These are phyloP conservation scores for Melopsittacus undulatus DNA, from an alignment of 2,797 vertebrate genomes.

Conservation along the genomic window DNA sequence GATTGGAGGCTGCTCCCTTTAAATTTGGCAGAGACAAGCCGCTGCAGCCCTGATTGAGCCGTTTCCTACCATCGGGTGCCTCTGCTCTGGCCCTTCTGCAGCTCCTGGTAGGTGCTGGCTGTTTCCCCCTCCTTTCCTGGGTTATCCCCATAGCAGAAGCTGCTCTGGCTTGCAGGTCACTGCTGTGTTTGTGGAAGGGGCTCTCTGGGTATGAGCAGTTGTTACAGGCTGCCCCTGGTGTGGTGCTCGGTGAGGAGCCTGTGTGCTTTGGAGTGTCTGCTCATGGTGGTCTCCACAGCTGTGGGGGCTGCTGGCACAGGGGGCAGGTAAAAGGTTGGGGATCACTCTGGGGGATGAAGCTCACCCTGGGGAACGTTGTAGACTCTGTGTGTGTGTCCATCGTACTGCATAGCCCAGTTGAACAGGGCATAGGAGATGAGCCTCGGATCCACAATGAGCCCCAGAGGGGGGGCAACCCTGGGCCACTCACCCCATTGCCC, in stretches of 20 bases:
- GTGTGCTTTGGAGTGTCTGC: background rate
- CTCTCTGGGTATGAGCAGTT: background rate
- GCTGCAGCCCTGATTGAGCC: background rate
- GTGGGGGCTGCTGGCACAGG: background rate
- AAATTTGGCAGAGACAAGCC: background rate
- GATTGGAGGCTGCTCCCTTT: background rate
- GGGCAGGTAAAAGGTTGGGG: background rate
- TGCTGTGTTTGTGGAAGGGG: background rate
- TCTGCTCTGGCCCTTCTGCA: background rate
- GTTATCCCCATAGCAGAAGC: background rate
- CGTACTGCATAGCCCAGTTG: background rate
- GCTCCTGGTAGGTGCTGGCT: background rate
- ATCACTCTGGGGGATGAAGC: background rate
- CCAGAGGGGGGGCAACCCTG: fast-evolving
- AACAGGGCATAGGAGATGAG: background rate
- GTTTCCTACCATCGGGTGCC: background rate
- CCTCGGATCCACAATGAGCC: background rate
- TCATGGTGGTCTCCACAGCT: fast-evolving
- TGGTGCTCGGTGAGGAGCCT: fast-evolving
- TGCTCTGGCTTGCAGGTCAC: background rate
- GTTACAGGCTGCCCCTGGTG: fast-evolving
- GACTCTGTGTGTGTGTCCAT: background rate
- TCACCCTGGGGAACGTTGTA: background rate
- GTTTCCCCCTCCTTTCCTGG: background rate
- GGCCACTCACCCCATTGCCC: too few relatives aligned